Evolutionary conservation across 2,113 vertebrate genomes (phyloP).

Genomic region (Felis catus): F.catus_Fca126_mat1.0 CM031419.1:183278501-183279000

Average conservation of each 20-base stretch:
- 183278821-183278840: background rate
- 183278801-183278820: background rate
- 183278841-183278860: background rate
- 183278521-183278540: background rate
- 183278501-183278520: background rate
- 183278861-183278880: background rate
- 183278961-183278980: background rate
- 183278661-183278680: background rate
- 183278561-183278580: background rate
- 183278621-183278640: conserved; percentile 35
- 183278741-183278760: background rate
- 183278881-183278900: background rate
- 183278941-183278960: background rate
- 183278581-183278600: background rate
- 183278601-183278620: background rate
- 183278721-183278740: background rate
- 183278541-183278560: background rate
- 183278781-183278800: background rate
- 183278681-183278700: background rate
- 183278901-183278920: background rate
- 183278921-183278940: background rate
- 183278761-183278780: background rate
- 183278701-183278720: conserved; percentile 12
- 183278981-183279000: background rate
- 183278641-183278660: background rate